Conservation (phyloP, 2,888 invertebrate species). For the Cybosia mesomella region DNA sequence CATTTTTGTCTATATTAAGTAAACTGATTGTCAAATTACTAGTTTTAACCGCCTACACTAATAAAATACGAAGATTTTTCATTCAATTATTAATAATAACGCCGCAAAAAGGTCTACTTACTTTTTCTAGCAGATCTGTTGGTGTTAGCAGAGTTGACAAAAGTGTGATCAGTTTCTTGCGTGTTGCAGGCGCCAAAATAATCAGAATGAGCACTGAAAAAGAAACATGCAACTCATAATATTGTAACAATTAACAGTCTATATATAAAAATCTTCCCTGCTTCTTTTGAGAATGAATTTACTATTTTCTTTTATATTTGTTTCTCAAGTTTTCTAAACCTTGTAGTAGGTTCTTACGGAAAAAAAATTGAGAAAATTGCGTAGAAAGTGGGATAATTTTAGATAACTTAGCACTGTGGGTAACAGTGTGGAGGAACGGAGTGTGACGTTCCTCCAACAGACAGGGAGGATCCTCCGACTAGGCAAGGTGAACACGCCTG, state of each 20-base stretch:
- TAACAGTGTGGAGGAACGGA: too few species aligned
- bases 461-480: too few species aligned
- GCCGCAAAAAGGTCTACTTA: slow-evolving; percentile 44
- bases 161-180: slow-evolving; percentile 78
- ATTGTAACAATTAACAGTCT: background rate
- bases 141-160: slow-evolving; percentile 75
- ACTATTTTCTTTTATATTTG: too few species aligned
- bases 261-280: too few species aligned
- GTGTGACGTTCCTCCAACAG: too few species aligned
- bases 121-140: slow-evolving; percentile 76
- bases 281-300: too few species aligned
- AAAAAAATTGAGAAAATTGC: too few species aligned
- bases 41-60: background rate
- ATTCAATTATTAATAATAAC: background rate
- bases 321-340: too few species aligned
- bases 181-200: slow-evolving; percentile 76
- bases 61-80: background rate
- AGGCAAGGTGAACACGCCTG: too few species aligned
- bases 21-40: background rate
- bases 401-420: too few species aligned
- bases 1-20: background rate
- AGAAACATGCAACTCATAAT: background rate
- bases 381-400: too few species aligned
- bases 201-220: slow-evolving; percentile 75
- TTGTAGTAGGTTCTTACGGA: too few species aligned